Evolutionary conservation across 2,797 vertebrate genomes (phyloP).

Genomic region (Pseudotriccus pelzelni): DNA sequence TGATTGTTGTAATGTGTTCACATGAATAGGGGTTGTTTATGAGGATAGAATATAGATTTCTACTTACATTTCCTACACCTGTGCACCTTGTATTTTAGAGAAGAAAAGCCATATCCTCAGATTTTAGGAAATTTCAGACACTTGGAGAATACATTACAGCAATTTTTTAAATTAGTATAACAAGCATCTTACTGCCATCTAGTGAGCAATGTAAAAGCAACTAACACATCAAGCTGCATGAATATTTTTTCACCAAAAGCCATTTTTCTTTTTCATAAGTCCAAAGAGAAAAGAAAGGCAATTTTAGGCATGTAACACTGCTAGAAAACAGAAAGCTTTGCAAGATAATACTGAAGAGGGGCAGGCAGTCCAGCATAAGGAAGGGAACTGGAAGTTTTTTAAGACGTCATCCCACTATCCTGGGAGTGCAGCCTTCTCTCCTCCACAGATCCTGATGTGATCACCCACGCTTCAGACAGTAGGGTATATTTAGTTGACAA

Average conservation of each 20-base stretch:
- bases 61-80: neutral
- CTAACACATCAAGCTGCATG: neutral
- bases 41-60: neutral
- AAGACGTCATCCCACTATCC: accelerated
- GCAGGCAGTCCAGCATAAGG: neutral
- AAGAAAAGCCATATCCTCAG: neutral
- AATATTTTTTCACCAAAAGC: neutral
- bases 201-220: neutral
- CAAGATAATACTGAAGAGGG: neutral
- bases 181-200: conserved; percentile 58
- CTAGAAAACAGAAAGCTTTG: neutral
- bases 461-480: neutral
- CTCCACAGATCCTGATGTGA: neutral
- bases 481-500: neutral
- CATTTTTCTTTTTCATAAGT: neutral
- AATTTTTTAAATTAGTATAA: neutral
- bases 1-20: neutral
- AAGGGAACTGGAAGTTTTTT: neutral
- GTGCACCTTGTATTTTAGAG: neutral
- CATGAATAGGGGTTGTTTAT: neutral
- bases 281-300: neutral
- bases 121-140: neutral
- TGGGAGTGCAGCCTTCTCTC: neutral
- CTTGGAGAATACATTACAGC: neutral
- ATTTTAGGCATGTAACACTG: neutral